Evolutionary conservation across 2,797 vertebrate species (phyloP).

Genomic region (Remorina albescens): DNA sequence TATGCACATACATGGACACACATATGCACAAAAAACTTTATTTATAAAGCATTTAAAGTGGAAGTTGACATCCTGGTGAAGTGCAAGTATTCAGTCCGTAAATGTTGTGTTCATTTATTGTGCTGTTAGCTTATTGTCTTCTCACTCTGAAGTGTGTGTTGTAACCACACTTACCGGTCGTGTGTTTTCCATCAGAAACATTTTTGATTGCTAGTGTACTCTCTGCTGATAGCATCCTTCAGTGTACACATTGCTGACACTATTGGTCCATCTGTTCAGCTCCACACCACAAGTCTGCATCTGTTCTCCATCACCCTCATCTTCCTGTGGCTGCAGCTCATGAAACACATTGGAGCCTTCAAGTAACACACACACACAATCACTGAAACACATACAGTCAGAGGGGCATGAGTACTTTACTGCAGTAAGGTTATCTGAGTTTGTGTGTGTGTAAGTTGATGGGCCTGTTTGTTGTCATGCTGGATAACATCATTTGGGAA

Average conservation of each 20-base stretch:
- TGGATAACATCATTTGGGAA: conserved; percentile 76
- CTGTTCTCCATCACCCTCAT: conserved; percentile 78
- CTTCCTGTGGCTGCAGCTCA: conserved; percentile 82
- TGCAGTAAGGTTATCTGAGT: no score
- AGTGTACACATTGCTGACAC: conserved; percentile 73
- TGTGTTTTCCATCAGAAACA: conserved; percentile 65
- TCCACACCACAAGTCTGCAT: conserved; percentile 64
- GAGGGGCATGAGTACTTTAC: no score
- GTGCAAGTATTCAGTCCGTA: no score
- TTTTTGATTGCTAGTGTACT: conserved; percentile 83
- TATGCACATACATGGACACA: no score
- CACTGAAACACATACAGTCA: background rate
- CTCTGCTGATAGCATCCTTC: conserved; percentile 67
- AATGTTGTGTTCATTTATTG: no score
- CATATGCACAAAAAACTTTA: background rate
- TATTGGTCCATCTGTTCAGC: conserved; percentile 32
- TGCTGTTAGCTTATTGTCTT: no score
- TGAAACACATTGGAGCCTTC: conserved; percentile 84
- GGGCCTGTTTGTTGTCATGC: conserved; percentile 82
- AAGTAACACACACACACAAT: conserved; percentile 58
- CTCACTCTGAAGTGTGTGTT: no score
- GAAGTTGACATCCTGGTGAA: no score
- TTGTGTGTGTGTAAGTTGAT: conserved; percentile 68
- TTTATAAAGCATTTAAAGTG: no score
- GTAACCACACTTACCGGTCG: background rate